Base-by-base conservation (phyloP, 2,888 invertebrate species). In the Agrotis segetum region DNA sequence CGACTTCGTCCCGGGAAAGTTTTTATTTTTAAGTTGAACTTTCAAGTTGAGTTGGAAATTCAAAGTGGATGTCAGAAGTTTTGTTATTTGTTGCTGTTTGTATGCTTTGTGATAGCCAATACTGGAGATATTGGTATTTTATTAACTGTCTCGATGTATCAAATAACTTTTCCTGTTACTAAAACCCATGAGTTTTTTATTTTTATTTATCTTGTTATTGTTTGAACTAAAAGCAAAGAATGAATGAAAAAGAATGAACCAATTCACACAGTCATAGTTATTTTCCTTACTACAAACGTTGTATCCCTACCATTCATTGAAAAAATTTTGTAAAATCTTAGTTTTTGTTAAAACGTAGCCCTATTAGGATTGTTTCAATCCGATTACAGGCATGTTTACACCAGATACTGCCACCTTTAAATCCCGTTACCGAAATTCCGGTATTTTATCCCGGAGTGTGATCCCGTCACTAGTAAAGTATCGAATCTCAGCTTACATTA, bases 401-500 rank as follows among this genome's bases (percentile, higher is more conserved):
- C 46, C 34, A 17, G 44, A 17, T 21, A 46, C 46, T 49, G 52
- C 55, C 34, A 53, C 49, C n/a, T 24, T 1, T 29, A 52, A 74
- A 66, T 66, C 67, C 79, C 75, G 65, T 46, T 34, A 21, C 55
- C 50, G 17, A 60, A 79, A 79, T 56, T 71, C 75, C 76, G 62
- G 24, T 21, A 29, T 62, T 19, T 68, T 46, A 59, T 63, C 76
- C 71, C 68, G 63, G 40, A 21, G 44, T 61, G 40, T 68, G 21
- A 55, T 63, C 76, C 66, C 79, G 6, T 65, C 79, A 80, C 80
- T 79, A 79, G 49, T 58, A 55, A 66, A 69, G 80, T 68, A 79
- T 79, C 80, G 80, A 76, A 79, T 68, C 68, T 66, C 67, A 44
- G 79, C 77, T 79, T 61, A 71, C 69, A 44, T 66, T 77, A 77